These are phyloP conservation scores for Perognathus longimembris DNA, from an alignment of 2,113 vertebrate species.

Conservation along the genomic window DNA sequence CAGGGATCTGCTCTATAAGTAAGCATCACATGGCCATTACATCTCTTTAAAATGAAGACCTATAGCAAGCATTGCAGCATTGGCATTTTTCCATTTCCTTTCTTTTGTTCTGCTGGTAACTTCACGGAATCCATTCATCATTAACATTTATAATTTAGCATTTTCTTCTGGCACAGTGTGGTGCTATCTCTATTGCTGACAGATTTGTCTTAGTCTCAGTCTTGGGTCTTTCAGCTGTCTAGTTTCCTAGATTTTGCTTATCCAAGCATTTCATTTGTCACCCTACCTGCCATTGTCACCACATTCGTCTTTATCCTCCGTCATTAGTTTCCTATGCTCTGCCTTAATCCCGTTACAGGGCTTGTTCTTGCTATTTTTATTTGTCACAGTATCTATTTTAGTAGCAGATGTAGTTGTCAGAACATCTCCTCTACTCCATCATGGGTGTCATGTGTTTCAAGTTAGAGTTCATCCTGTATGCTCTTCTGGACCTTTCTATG, in stretches of 20 bases:
- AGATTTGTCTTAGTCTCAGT: slow-evolving; percentile 81
- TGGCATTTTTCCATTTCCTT: slow-evolving; percentile 52
- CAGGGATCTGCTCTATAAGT: neutral
- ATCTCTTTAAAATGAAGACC: slow-evolving; percentile 35
- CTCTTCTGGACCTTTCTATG: slow-evolving; percentile 57
- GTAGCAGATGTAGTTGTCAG: slow-evolving; percentile 45
- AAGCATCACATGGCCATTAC: neutral
- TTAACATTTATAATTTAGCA: slow-evolving; percentile 84
- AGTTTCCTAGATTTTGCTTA: slow-evolving; percentile 73
- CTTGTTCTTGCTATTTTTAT: slow-evolving; percentile 68
- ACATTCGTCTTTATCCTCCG: slow-evolving; percentile 71
- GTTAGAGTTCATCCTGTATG: slow-evolving; percentile 13
- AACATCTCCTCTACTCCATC: slow-evolving; percentile 35
- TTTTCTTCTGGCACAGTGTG: slow-evolving; percentile 73
- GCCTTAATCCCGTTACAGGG: slow-evolving; percentile 48
- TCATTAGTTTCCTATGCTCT: slow-evolving; percentile 56
- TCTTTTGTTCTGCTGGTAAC: slow-evolving; percentile 43
- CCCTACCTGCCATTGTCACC: slow-evolving; percentile 48
- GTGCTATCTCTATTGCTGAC: slow-evolving; percentile 72
- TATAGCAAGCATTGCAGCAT: slow-evolving; percentile 17
- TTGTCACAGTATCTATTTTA: slow-evolving; percentile 68
- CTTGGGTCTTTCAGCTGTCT: slow-evolving; percentile 73
- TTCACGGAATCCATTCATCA: slow-evolving; percentile 71
- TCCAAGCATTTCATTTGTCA: slow-evolving; percentile 74
- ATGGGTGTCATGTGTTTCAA: slow-evolving; percentile 44